Conservation (phyloP, 2,113 vertebrate genomes). For the Uropsilus gracilis region DNA sequence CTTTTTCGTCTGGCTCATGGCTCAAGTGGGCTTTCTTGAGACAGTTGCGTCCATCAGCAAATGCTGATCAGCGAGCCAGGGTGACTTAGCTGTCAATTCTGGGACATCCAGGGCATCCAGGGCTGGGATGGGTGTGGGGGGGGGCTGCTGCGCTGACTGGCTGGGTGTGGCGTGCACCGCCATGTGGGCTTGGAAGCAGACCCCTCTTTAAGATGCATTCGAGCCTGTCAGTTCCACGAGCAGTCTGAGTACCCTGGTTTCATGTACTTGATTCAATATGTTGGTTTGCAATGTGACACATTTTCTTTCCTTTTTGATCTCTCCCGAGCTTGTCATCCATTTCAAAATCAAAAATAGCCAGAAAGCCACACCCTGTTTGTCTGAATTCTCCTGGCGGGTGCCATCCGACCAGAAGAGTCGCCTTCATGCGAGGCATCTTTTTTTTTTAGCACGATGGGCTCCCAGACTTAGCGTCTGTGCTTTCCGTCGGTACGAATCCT, state of each 20-base stretch:
- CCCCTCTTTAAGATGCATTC: conserved; percentile 59
- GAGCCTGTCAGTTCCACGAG: conserved; percentile 58
- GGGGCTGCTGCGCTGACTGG: neutral
- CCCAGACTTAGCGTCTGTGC: neutral
- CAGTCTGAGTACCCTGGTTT: conserved; percentile 58
- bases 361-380: conserved; percentile 40
- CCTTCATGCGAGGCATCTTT: neutral
- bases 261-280: conserved; percentile 70
- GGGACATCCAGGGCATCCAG: too few relatives aligned
- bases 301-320: conserved; percentile 73
- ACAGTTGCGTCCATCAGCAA: neutral
- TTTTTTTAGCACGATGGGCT: neutral
- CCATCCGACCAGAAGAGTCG: neutral
- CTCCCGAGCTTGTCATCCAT: conserved; percentile 65
- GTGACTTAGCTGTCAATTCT: rapidly evolving
- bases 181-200: neutral
- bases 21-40: conserved; percentile 23
- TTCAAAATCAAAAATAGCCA: conserved; percentile 60
- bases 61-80: neutral
- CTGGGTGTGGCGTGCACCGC: rapidly evolving
- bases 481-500: neutral
- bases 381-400: neutral
- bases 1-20: neutral
- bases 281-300: conserved; percentile 66
- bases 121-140: too few relatives aligned